Base-by-base conservation (phyloP, 2,797 vertebrate species). In the Myioborus miniatus region DNA sequence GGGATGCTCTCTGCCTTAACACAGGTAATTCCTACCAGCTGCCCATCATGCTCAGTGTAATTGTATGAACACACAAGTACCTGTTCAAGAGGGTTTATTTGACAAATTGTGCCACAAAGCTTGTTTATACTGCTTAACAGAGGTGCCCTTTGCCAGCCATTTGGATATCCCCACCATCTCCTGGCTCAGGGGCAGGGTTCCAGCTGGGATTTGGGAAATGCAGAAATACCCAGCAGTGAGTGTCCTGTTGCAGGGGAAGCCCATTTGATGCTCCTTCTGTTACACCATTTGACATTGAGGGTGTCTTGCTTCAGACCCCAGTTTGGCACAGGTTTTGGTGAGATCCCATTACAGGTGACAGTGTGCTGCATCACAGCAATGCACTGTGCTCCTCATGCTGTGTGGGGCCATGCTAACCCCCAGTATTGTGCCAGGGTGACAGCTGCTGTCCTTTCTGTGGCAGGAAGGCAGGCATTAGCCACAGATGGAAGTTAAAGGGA, bases 381-480 rank as follows among this genome's bases (percentile, higher is more conserved):
- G 46, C 11, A 13, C 8, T 0, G 0, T n/a, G 70, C 49, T 82
- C 72, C 27, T 53, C 43, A 9, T 6, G 1, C 63, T 53, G 7
- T 1, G 0, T 30, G 50, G 36, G 65, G 49, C 49, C 0, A 0
- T 2, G 4, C 11, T 5, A 39, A 49, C 20, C 10, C 22, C 17
- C 24, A 36, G 10, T 5, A 17, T 1, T 6, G 59, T 39, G 39
- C 53, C 43, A 64, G 47, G 37, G 44, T 80, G 78, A 32, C 52
- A 92, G 34, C 63, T 8, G 1, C 22, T 84, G 37, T 89, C 44
- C 23, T 64, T 59, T 27, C 60, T 56, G 41, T 3, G 21, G 14
- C 21, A 70, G 64, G 21, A 84, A 72, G n/a, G 36, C 34, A 53
- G 76, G 24, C 0, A 0, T 55, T 75, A 65, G 21, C 39, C 59